A percentile compares a stretch with the other conserved stretches of the same genome.
Conservation (phyloP, 2,113 vertebrate genomes). For the Ploceus nigricollis region DNA sequence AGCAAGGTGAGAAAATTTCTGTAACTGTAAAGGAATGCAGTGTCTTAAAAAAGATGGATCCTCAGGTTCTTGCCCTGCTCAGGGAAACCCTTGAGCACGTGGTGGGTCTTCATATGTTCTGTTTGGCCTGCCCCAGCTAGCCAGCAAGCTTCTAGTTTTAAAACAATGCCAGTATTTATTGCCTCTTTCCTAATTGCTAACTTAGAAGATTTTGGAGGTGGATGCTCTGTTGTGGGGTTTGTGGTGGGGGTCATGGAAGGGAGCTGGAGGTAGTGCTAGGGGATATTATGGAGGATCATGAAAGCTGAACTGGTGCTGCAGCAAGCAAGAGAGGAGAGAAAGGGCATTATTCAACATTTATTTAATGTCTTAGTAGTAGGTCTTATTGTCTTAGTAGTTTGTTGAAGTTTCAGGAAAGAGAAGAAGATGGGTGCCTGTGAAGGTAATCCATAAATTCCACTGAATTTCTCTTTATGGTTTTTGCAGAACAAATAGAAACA, state of each 20-base stretch:
- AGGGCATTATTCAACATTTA: neutral
- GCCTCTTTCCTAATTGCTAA: neutral
- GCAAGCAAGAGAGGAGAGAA: neutral
- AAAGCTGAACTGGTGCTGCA: neutral
- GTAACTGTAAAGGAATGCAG: neutral
- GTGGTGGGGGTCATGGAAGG: neutral
- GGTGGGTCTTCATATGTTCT: neutral
- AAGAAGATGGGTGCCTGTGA: neutral
- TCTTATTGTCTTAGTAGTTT: neutral
- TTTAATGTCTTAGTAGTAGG: neutral
- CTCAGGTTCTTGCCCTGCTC: neutral
- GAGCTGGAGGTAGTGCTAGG: neutral
- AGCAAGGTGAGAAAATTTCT: neutral
- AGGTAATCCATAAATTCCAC: neutral
- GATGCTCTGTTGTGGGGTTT: neutral
- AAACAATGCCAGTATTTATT: fast-evolving
- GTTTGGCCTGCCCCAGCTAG: neutral
- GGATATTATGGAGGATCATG: neutral
- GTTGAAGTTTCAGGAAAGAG: neutral
- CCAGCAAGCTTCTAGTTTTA: neutral
- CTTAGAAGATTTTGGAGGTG: neutral
- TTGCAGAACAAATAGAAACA: neutral
- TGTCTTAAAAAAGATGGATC: neutral
- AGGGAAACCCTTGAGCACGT: fast-evolving
- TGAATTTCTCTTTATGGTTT: neutral